These are phyloP conservation scores for Neosilurus mollespiculum DNA, from an alignment of 2,797 vertebrate species.

Conservation along the genomic window DNA sequence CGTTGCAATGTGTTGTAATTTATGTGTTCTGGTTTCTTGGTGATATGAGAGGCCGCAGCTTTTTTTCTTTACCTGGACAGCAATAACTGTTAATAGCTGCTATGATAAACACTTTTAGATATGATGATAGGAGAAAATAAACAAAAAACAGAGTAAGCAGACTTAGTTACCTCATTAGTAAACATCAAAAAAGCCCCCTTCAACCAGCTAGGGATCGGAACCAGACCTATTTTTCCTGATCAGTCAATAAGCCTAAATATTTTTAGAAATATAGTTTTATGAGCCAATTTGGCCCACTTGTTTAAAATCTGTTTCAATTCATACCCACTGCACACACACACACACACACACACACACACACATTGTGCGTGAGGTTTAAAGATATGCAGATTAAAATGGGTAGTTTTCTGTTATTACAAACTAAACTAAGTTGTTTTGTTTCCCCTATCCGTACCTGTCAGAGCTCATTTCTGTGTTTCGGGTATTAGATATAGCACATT, in stretches of 20 bases:
- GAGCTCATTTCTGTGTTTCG: background rate
- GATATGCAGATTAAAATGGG: no score
- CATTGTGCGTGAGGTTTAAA: no score
- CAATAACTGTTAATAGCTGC: background rate
- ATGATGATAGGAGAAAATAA: background rate
- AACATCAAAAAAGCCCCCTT: background rate
- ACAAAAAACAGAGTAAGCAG: background rate
- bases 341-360: no score
- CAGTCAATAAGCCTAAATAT: no score
- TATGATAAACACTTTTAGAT: background rate
- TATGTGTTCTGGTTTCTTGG: background rate
- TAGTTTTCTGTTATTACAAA: no score
- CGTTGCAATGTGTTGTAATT: background rate
- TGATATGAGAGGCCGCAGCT: background rate
- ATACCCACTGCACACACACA: no score
- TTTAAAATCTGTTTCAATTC: no score
- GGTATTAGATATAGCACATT: background rate
- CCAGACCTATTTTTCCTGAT: no score
- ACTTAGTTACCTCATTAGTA: background rate
- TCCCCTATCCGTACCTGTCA: background rate
- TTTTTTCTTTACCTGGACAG: background rate
- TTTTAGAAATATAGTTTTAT: no score
- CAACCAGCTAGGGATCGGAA: no score
- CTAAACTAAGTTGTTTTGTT: no score
- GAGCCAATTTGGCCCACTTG: no score